phyloP scores from a whole-genome alignment of 2,888 invertebrate species.

The Diarsia rubi region DNA sequence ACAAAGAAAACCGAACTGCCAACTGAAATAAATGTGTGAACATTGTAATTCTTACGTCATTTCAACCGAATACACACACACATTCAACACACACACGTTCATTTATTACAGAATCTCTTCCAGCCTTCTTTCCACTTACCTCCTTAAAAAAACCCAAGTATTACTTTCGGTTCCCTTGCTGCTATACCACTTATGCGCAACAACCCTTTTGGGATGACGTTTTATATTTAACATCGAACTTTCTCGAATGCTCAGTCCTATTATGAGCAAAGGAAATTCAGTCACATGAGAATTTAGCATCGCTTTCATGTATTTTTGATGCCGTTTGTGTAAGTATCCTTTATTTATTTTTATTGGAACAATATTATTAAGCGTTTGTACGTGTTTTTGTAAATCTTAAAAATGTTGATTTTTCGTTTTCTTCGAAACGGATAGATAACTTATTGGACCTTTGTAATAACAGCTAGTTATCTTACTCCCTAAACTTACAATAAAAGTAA shows the following conservation, averaged over 20 bases:
- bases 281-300: slow-evolving; percentile 56
- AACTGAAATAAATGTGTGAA: too few relatives aligned
- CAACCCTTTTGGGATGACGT: slow-evolving; percentile 55
- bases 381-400: not conserved
- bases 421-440: not conserved
- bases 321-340: not conserved
- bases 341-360: not conserved
- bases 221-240: slow-evolving; percentile 51
- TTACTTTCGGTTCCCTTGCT: slow-evolving; percentile 22
- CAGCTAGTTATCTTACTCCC: too few relatives aligned
- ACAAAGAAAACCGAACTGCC: too few relatives aligned
- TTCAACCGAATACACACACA: too few relatives aligned
- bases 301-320: slow-evolving; percentile 56
- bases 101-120: slow-evolving; percentile 21
- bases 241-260: slow-evolving; percentile 38
- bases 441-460: not conserved
- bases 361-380: not conserved
- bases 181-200: slow-evolving; percentile 31
- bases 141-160: slow-evolving; percentile 27
- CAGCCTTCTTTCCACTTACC: not conserved
- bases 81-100: too few relatives aligned
- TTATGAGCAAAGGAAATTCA: slow-evolving; percentile 46
- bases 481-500: too few relatives aligned
- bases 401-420: not conserved
- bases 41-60: too few relatives aligned